Conservation (phyloP, 2,888 invertebrate genomes). For the Ophion costatus region DNA sequence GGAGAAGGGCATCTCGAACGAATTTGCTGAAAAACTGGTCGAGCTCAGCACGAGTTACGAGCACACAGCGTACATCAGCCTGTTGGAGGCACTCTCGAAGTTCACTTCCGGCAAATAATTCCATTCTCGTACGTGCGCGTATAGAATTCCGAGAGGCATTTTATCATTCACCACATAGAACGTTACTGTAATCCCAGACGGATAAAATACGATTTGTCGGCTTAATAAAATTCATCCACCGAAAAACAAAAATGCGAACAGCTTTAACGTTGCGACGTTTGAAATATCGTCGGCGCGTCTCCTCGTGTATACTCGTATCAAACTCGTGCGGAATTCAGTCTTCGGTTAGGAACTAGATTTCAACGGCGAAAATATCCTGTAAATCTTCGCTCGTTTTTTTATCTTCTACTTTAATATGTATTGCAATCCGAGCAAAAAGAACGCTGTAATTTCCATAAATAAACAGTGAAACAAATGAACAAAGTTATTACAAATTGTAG, state of each 20-base stretch:
- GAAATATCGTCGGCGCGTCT: neutral
- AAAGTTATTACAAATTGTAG: neutral
- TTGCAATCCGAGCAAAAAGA: neutral
- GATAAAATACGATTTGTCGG: neutral
- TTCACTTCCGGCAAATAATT: conserved; percentile 89
- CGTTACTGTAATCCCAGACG: conserved; percentile 34
- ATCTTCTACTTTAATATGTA: conserved; percentile 15
- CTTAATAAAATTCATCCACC: neutral
- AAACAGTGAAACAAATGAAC: conserved; percentile 20
- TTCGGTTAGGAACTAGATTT: neutral
- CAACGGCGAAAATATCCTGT: conserved; percentile 4
- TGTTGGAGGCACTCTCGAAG: conserved; percentile 94
- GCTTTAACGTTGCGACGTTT: neutral
- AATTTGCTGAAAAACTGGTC: conserved; percentile 95
- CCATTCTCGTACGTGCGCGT: conserved; percentile 8
- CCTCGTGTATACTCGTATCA: neutral
- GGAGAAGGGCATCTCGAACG: conserved; percentile 97
- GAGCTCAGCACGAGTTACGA: conserved; percentile 96
- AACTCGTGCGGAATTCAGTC: neutral
- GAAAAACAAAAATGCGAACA: neutral
- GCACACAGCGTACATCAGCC: conserved; percentile 94
- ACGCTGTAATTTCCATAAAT: conserved; percentile 29
- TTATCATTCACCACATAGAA: conserved; percentile 42
- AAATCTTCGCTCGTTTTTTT: conserved; percentile 15
- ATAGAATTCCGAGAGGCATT: conserved; percentile 42